A percentile compares a stretch with the other conserved stretches of the same genome.
Evolutionary conservation across 2,888 invertebrate genomes (phyloP).

Genomic region (Amiota communis): DNA sequence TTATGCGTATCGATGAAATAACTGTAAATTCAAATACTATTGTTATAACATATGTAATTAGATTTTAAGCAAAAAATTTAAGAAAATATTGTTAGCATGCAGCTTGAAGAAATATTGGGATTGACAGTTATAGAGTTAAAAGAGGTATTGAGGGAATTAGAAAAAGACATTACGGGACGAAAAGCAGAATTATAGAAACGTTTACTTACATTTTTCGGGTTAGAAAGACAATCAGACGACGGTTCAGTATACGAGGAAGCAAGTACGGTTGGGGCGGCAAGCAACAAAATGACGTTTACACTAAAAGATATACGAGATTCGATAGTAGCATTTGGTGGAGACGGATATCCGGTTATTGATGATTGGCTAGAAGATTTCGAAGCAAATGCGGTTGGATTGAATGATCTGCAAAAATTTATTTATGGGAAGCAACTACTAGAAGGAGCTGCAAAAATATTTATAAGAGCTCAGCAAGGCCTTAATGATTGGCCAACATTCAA

Average conservation of each 20-base stretch:
- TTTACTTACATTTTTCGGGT: conserved; percentile 19
- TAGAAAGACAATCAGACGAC: neutral
- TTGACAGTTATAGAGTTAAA: conserved; percentile 8
- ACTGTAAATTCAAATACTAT: neutral
- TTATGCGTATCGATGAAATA: no score
- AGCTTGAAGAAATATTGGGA: conserved; percentile 10
- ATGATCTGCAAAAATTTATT: conserved; percentile 25
- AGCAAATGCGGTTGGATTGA: conserved; percentile 22
- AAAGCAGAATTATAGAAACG: conserved; percentile 9
- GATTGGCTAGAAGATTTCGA: conserved; percentile 26
- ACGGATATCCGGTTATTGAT: neutral
- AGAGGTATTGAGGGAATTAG: conserved; percentile 15
- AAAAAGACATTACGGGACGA: neutral
- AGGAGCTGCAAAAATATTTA: conserved; percentile 26
- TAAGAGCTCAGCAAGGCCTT: neutral
- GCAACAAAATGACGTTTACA: neutral
- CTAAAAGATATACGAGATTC: conserved; percentile 5
- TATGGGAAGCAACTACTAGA: conserved; percentile 26
- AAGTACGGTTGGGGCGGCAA: neutral
- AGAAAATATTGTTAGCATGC: neutral
- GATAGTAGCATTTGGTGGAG: neutral
- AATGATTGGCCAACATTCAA: conserved; percentile 9
- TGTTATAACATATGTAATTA: neutral
- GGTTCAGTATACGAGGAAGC: conserved; percentile 12
- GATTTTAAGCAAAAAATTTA: conserved; percentile 2